These are phyloP conservation scores for Pionites leucogaster DNA, from an alignment of 2,113 vertebrate genomes.

Conservation along the genomic window DNA sequence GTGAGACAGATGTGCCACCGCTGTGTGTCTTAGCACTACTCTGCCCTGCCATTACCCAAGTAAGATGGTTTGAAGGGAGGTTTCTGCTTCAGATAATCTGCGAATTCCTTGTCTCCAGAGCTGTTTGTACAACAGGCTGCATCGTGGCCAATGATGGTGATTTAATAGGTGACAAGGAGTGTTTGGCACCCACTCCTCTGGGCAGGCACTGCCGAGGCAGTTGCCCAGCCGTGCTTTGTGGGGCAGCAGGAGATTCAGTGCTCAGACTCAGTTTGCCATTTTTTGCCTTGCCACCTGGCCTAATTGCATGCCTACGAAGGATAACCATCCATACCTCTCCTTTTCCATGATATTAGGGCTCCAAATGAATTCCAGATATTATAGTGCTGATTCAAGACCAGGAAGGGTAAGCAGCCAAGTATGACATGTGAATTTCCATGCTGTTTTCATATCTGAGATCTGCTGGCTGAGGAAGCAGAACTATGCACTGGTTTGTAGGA, in stretches of 20 bases:
- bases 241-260: background rate
- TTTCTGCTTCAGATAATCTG: background rate
- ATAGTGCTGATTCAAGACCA: background rate
- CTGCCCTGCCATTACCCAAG: background rate
- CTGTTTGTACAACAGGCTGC: background rate
- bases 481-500: background rate
- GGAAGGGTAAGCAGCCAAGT: background rate
- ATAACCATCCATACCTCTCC: background rate
- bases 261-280: background rate
- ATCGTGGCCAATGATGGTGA: background rate
- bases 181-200: background rate
- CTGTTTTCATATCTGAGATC: background rate
- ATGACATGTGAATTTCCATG: background rate
- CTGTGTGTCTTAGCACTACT: background rate
- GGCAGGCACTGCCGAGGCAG: background rate
- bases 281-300: background rate
- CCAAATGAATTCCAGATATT: background rate
- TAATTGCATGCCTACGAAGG: background rate
- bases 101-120: background rate
- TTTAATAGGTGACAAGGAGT: background rate
- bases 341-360: background rate
- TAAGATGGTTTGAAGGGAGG: background rate
- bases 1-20: background rate
- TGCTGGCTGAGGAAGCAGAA: background rate
- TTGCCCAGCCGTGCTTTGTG: fast-evolving